Evolutionary conservation across 2,797 vertebrate genomes (phyloP).

Genomic region (Echeneis naucrates): DNA sequence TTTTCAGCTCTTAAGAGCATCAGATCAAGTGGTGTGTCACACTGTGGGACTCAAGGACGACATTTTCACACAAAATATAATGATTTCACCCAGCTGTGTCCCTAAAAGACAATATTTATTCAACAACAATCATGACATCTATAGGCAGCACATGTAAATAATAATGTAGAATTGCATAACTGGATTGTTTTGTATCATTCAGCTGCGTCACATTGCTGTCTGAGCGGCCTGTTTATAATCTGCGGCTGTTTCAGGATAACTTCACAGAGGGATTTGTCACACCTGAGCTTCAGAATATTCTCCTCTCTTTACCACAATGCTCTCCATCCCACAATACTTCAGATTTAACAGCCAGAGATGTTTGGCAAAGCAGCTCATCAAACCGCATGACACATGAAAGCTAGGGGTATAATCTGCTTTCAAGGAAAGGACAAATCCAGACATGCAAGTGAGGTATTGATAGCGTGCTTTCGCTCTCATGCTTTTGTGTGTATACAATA

Average conservation of each 20-base stretch:
- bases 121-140: neutral
- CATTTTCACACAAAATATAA: neutral
- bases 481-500: neutral
- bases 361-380: conserved; percentile 44
- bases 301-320: conserved; percentile 9
- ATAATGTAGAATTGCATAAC: conserved; percentile 1
- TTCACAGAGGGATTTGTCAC: conserved; percentile 60
- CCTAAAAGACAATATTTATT: neutral
- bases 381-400: conserved; percentile 50
- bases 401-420: conserved; percentile 52
- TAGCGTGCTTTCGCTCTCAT: neutral
- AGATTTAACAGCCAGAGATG: conserved; percentile 39
- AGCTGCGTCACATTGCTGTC: conserved; percentile 27
- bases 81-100: neutral
- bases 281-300: conserved; percentile 57
- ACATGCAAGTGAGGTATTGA: conserved; percentile 27
- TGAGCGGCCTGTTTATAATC: conserved; percentile 44
- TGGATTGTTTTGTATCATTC: conserved; percentile 36
- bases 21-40: neutral
- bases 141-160: neutral
- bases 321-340: conserved; percentile 20
- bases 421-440: conserved; percentile 35
- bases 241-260: conserved; percentile 52
- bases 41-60: neutral
- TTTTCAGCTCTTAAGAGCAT: neutral